Percentiles rank a stretch among this genome's conserved stretches.
Conservation (phyloP, 1,140 invertebrate species). For the Gryon sp. region DNA sequence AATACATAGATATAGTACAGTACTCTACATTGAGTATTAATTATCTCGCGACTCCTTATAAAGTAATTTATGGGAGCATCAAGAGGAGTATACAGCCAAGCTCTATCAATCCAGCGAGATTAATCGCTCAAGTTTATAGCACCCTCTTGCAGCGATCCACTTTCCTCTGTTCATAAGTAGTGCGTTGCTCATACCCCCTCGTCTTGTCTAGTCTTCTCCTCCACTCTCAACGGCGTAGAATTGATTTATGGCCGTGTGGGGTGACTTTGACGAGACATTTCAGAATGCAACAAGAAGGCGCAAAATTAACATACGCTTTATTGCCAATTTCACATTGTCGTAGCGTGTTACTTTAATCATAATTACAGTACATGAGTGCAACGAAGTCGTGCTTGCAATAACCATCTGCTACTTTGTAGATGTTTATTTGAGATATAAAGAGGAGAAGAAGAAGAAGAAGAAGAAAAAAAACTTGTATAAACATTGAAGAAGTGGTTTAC, state of each 20-base stretch:
- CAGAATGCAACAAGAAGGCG: conserved; percentile 17
- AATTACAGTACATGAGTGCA: conserved; percentile 1
- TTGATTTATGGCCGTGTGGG: conserved; percentile 70
- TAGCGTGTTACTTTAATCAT: neutral
- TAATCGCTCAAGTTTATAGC: conserved; percentile 76
- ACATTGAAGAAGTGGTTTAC: conserved; percentile 11
- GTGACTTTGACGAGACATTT: conserved; percentile 31
- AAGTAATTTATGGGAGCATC: conserved; percentile 74
- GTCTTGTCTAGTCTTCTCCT: conserved; percentile 63
- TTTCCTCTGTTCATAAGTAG: conserved; percentile 70
- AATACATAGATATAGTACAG: conserved; percentile 40
- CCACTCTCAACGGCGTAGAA: conserved; percentile 57
- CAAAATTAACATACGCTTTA: conserved; percentile 43
- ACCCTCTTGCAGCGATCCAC: conserved; percentile 70
- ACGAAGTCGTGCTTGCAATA: neutral
- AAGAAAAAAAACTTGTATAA: conserved; percentile 20
- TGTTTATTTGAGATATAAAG: conserved; percentile 8
- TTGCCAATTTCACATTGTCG: conserved; percentile 1
- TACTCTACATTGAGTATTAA: conserved; percentile 69
- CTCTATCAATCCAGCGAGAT: conserved; percentile 75
- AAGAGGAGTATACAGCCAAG: conserved; percentile 64
- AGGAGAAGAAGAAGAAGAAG: too few species aligned
- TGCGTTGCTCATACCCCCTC: conserved; percentile 55
- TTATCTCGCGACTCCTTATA: conserved; percentile 73
- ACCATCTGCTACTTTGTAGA: neutral